Conservation (phyloP, 2,113 vertebrate species). For the Harpagus bidentatus region DNA sequence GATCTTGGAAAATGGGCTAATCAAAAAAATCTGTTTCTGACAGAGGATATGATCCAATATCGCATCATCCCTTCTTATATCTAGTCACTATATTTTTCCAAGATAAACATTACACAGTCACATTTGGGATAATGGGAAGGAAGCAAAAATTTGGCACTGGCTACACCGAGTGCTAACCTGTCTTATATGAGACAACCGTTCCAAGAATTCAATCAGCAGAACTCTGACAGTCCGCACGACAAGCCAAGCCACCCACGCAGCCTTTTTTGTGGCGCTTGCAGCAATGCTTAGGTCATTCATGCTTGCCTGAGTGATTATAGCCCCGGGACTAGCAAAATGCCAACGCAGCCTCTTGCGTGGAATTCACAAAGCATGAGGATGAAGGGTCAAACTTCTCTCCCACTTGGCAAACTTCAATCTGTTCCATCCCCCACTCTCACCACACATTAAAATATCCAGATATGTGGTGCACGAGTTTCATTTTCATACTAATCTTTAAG, state of each 20-base stretch:
- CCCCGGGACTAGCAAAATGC: background rate
- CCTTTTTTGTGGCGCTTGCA: background rate
- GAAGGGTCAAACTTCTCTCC: background rate
- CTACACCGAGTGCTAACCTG: background rate
- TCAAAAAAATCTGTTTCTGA: background rate
- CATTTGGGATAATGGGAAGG: background rate
- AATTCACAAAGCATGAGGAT: background rate
- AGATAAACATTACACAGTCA: background rate
- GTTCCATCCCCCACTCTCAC: background rate
- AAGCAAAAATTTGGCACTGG: background rate
- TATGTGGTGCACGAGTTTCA: background rate
- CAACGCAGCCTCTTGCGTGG: background rate
- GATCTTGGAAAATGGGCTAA: background rate
- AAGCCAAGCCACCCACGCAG: background rate
- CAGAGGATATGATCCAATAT: background rate
- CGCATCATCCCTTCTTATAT: background rate
- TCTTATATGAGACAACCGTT: background rate
- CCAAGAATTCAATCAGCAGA: background rate
- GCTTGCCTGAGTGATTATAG: background rate
- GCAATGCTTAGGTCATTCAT: background rate
- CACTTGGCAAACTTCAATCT: background rate
- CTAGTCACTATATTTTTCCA: background rate
- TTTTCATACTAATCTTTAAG: background rate
- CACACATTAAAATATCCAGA: background rate
- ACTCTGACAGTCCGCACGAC: background rate